phyloP scores from a whole-genome alignment of 2,797 vertebrate species.

The Hippopotamyrus pictus region DNA sequence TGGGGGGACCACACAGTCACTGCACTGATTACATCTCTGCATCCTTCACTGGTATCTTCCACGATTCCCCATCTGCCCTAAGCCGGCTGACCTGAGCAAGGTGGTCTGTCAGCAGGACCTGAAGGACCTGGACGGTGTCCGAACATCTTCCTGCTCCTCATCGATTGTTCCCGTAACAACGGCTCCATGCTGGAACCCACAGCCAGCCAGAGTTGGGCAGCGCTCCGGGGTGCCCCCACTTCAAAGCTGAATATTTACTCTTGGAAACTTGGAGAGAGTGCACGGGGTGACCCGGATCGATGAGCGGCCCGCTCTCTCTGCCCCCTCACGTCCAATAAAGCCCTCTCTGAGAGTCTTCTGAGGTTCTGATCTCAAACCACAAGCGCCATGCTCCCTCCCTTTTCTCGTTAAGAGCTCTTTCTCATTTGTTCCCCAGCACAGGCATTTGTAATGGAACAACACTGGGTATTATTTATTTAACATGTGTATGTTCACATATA shows the following conservation, averaged over 20 bases:
- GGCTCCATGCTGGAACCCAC: constrained; percentile 94
- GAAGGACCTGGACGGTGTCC: constrained; percentile 80
- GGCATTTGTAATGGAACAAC: constrained; percentile 43
- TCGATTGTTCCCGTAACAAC: constrained; percentile 99
- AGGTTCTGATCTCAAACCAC: constrained; percentile 77
- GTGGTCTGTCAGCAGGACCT: constrained; percentile 54
- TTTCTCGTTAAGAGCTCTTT: constrained; percentile 84
- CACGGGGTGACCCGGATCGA: constrained; percentile 96
- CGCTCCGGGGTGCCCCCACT: constrained; percentile 84
- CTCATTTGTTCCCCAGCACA: constrained; percentile 9
- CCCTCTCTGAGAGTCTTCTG: constrained; percentile 89
- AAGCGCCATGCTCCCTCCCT: constrained; percentile 90
- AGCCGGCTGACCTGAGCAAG: constrained; percentile 57
- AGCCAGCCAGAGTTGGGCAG: constrained; percentile 91
- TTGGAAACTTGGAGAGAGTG: constrained; percentile 99
- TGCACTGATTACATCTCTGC: not conserved
- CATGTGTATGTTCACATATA: not conserved
- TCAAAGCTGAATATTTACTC: constrained; percentile 99
- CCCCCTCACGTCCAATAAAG: constrained; percentile 90
- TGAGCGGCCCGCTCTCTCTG: constrained; percentile 86
- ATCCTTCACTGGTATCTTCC: not conserved
- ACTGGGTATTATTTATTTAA: constrained; percentile 38
- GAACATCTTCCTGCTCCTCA: constrained; percentile 89
- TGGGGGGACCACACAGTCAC: not conserved
- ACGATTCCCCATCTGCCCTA: constrained; percentile 23